Conservation (phyloP, 1,140 invertebrate genomes). For the Elysia chlorotica region DNA sequence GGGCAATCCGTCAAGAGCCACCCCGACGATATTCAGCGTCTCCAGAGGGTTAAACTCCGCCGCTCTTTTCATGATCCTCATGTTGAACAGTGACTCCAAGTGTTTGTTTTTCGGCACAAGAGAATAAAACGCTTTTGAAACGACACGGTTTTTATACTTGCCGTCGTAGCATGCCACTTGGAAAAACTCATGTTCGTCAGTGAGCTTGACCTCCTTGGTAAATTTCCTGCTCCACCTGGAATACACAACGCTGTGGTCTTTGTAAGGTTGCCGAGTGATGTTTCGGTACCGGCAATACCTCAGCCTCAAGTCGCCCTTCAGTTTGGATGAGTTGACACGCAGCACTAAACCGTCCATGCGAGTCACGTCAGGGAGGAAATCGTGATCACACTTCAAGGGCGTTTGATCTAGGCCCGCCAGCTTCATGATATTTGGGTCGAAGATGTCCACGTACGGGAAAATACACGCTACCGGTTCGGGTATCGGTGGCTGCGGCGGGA, state of each 20-base stretch:
- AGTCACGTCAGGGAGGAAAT: no score
- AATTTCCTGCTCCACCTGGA: not conserved
- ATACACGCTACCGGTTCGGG: no score
- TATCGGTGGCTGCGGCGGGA: no score
- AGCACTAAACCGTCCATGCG: no score
- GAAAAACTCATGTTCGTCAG: not conserved
- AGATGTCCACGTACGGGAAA: no score
- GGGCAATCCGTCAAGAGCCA: not conserved
- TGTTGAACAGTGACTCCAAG: not conserved
- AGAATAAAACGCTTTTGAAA: not conserved
- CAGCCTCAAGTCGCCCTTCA: no score
- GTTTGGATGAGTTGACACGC: no score
- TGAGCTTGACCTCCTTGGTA: not conserved
- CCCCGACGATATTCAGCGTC: not conserved
- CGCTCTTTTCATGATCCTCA: not conserved
- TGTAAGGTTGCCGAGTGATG: conserved; percentile 10
- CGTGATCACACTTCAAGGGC: no score
- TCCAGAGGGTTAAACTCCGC: not conserved
- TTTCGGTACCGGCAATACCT: conserved; percentile 18
- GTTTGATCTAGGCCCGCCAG: no score
- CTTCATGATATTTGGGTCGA: no score
- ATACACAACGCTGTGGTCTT: not conserved
- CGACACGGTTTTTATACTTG: no score
- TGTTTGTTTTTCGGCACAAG: not conserved
- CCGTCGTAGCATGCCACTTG: not conserved